Conservation (phyloP, 2,888 invertebrate genomes). For the Boloria euphrosyne region DNA sequence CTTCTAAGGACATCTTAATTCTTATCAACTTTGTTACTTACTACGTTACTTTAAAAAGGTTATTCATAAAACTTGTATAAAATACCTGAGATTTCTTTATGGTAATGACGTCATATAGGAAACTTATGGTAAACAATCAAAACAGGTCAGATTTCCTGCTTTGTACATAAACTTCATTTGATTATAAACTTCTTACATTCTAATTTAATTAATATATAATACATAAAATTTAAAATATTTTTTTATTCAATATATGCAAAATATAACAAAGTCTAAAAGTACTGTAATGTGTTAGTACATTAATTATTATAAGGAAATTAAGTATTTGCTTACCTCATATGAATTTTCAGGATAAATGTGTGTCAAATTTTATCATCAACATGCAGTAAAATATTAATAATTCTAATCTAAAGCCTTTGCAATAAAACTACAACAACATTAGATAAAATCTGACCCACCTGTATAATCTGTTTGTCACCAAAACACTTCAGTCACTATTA, state of each 20-base stretch:
- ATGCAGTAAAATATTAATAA: too few relatives aligned
- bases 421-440: slow-evolving; percentile 9
- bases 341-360: too few relatives aligned
- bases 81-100: slow-evolving; percentile 18
- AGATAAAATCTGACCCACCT: slow-evolving; percentile 3
- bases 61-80: slow-evolving; percentile 13
- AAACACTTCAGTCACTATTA: not conserved
- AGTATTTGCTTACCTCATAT: too few relatives aligned
- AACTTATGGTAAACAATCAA: slow-evolving; percentile 19
- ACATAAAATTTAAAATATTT: too few relatives aligned
- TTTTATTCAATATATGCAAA: not conserved
- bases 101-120: slow-evolving; percentile 19
- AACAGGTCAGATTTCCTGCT: slow-evolving; percentile 16
- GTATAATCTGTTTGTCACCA: slow-evolving; percentile 1
- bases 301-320: too few relatives aligned
- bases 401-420: too few relatives aligned
- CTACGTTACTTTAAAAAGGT: slow-evolving; percentile 3
- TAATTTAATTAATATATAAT: not conserved
- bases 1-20: slow-evolving; percentile 4
- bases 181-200: slow-evolving; percentile 6
- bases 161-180: not conserved
- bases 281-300: too few relatives aligned
- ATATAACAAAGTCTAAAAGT: not conserved
- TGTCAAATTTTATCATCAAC: too few relatives aligned
- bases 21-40: slow-evolving; percentile 4